A percentile compares a stretch with the other conserved stretches of the same genome.
phyloP scores from a whole-genome alignment of 1,140 invertebrate genomes.

The Araneus ventricosus region DNA sequence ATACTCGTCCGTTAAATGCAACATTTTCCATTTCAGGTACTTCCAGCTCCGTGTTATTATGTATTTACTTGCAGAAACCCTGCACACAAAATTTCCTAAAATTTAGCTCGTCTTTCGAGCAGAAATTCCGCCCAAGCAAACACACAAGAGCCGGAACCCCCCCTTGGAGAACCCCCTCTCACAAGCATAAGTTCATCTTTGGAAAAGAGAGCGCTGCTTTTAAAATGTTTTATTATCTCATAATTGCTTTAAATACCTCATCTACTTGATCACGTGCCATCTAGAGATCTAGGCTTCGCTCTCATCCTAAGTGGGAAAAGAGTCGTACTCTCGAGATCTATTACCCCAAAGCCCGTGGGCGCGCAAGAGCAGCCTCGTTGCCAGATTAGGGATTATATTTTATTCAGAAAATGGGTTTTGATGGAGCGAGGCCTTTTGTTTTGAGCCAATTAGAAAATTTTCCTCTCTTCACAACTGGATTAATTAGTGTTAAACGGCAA shows the following conservation, averaged over 20 bases:
- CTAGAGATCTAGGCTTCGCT: background rate
- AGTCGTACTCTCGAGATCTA: conserved; percentile 19
- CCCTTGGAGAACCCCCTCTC: too few species aligned
- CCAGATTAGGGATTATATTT: conserved; percentile 40
- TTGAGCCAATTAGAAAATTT: conserved; percentile 23
- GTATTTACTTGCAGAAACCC: background rate
- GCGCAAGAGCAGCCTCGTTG: background rate
- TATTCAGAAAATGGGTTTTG: background rate
- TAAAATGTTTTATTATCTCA: conserved; percentile 33
- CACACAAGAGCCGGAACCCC: background rate
- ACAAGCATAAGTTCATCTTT: background rate
- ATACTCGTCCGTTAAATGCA: conserved; percentile 1
- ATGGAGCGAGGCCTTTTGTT: conserved; percentile 7
- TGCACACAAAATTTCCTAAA: background rate
- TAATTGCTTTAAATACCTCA: conserved; percentile 1
- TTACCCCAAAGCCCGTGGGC: conserved; percentile 21
- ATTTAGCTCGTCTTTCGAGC: background rate
- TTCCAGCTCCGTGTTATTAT: background rate
- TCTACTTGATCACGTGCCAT: background rate
- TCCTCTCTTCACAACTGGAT: background rate
- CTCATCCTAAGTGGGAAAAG: conserved; percentile 7
- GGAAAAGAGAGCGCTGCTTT: background rate
- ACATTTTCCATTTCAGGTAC: background rate
- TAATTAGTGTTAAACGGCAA: background rate
- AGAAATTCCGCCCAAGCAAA: background rate